Base-by-base conservation (phyloP, 2,888 invertebrate genomes). In the Zonitis immaculata region DNA sequence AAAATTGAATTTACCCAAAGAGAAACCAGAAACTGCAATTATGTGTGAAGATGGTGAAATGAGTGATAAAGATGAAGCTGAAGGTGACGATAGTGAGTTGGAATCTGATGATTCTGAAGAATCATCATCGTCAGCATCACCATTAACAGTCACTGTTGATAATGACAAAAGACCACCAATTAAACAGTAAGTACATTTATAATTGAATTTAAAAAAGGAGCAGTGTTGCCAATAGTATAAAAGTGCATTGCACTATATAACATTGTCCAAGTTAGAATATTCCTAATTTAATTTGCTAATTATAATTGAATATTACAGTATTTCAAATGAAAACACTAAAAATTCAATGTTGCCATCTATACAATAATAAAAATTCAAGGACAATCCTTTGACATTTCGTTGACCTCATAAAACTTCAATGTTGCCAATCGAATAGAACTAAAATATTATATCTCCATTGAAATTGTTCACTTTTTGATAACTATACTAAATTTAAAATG, bases 31-130 rank as follows among this genome's bases (percentile, higher is more conserved):
- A 44, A 60, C 66, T 5, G 76, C 85, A 49, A 78, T 86, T 64
- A 82, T 79, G 65, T 85, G 84, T 67, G 82, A 86, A 57, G 85
- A 84, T 4, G 87, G 88, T 65, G 87, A 86, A 59, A 79, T 79
- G 58, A 86, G 91, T 72, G 84, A 83, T 63, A 83, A 84, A 68
- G 83, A 83, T 42, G 83, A 83, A 62, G 83, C 83, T 0, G 82
- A 83, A 72, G 91, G 89, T 4, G 90, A 91, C 57, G 87, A 87
- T n/a, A 86, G 86, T 55, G 87, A 88, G 64, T 77, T 87, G 53
- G 75, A 76, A 49, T 79, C 79, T 0, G 80, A 80, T 50, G 73
- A 72, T 50, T 76, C 75, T 32, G 78, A 79, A 14, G 78, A 77
- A 39, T 69, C 75, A 1, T 73, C 71, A 42, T 56, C 62, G 14